Evolutionary conservation across 2,113 vertebrate genomes (phyloP).

Genomic region (Pogona vitticeps): DNA sequence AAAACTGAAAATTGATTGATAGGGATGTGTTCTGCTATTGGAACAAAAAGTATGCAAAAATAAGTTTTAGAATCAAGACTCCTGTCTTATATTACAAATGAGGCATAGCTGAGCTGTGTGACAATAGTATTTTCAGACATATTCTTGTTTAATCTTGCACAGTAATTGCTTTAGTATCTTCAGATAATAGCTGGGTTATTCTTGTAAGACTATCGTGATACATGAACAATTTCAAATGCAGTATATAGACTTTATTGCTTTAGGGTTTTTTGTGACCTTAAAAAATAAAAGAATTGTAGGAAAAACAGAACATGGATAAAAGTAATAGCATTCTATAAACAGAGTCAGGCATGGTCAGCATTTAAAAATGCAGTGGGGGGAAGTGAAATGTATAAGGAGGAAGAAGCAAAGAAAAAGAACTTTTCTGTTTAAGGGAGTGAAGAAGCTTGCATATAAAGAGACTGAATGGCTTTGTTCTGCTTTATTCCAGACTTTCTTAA

Average conservation of each 20-base stretch:
- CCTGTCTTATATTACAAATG: not conserved
- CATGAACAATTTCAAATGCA: not conserved
- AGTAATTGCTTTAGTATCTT: constrained; percentile 7
- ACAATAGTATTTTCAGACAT: not conserved
- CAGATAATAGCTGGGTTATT: not conserved
- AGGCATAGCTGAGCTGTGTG: not conserved
- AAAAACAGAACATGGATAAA: not conserved
- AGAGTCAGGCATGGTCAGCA: not conserved
- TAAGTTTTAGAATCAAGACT: not conserved
- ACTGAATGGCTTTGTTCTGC: constrained; percentile 20
- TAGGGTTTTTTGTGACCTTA: constrained; percentile 16
- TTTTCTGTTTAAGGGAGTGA: not conserved
- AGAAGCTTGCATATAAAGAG: not conserved
- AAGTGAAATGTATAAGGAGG: not conserved
- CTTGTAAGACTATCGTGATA: not conserved
- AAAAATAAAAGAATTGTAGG: not conserved
- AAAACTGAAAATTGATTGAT: not conserved
- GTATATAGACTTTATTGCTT: not conserved
- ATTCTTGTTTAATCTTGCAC: not conserved
- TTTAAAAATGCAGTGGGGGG: not conserved
- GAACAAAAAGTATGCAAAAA: not conserved
- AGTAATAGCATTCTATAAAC: not conserved
- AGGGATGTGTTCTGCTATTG: not conserved
- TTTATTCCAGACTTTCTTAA: constrained; percentile 31
- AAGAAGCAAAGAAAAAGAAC: constrained; percentile 15